Conservation (phyloP, 2,888 invertebrate species). For the Cephus runcator region DNA sequence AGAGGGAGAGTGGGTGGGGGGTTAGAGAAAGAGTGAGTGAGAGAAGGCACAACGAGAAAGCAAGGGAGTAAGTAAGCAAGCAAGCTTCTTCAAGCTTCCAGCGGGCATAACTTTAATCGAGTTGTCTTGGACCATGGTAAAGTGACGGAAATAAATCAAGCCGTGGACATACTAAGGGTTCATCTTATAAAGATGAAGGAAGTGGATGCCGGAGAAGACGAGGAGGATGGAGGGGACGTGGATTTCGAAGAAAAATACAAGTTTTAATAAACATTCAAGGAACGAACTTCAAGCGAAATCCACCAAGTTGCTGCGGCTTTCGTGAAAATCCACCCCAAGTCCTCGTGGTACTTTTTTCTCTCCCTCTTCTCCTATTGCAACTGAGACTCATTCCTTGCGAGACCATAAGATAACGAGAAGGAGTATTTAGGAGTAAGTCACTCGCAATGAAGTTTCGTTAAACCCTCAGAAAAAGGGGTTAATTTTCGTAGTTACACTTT, state of each 20-base stretch:
- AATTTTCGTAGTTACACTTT: background rate
- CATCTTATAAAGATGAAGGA: background rate
- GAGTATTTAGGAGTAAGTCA: background rate
- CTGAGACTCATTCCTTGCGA: background rate
- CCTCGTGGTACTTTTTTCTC: background rate
- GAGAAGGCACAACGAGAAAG: background rate
- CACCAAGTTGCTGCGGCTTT: background rate
- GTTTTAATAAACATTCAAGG: constrained; percentile 6
- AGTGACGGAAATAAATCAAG: constrained; percentile 19
- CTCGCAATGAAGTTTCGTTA: background rate
- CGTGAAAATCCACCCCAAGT: background rate
- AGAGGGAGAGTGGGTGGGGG: too few species aligned
- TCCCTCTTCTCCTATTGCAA: background rate
- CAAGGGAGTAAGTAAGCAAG: background rate
- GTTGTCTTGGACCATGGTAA: constrained; percentile 36
- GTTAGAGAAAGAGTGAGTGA: background rate
- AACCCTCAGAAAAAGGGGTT: background rate
- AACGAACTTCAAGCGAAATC: background rate
- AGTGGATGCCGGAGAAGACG: background rate
- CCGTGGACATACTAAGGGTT: constrained; percentile 11
- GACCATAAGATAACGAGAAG: background rate
- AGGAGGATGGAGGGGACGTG: background rate
- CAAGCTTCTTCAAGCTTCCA: constrained; percentile 25
- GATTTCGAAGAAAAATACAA: constrained; percentile 1
- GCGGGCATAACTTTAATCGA: constrained; percentile 53